These are phyloP conservation scores for Mnemiopsis leidyi DNA, from an alignment of 37 sponge, comb jelly and placozoan species.

Conservation along the genomic window DNA sequence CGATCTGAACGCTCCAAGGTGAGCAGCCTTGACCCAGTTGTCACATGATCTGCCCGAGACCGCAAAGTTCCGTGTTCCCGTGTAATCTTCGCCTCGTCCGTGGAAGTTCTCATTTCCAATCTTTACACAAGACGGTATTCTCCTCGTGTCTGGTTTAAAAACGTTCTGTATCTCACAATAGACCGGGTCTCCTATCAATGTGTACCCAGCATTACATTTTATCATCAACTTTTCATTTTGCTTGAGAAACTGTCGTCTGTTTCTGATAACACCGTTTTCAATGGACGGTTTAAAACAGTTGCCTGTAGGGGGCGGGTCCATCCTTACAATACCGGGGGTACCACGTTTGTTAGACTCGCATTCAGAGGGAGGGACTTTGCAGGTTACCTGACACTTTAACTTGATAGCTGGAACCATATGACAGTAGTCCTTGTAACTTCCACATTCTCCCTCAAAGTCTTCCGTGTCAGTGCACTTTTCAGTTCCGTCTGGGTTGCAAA, in stretches of 20 bases:
- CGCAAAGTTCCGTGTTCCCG: background rate
- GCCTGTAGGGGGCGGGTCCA: background rate
- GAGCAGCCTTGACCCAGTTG: background rate
- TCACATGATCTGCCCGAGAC: background rate
- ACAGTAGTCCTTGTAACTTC: background rate
- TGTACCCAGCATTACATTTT: background rate
- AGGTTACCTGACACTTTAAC: background rate
- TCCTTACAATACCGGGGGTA: background rate
- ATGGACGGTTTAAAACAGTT: background rate
- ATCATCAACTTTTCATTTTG: background rate
- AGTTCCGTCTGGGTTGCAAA: background rate
- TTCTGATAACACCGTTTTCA: background rate
- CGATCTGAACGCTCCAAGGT: background rate
- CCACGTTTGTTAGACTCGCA: background rate
- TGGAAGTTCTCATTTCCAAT: background rate
- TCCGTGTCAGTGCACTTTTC: background rate
- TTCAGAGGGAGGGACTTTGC: background rate
- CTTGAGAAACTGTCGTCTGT: background rate
- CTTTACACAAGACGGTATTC: background rate
- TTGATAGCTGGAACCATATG: background rate
- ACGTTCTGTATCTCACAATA: conserved; percentile 10
- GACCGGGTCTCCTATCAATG: background rate
- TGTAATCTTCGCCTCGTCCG: background rate
- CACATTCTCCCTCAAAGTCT: background rate
- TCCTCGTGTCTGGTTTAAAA: background rate